A percentile compares a stretch with the other conserved stretches of the same genome.
phyloP scores from a whole-genome alignment of 2,888 invertebrate species.

The Plebejus melissa region DNA sequence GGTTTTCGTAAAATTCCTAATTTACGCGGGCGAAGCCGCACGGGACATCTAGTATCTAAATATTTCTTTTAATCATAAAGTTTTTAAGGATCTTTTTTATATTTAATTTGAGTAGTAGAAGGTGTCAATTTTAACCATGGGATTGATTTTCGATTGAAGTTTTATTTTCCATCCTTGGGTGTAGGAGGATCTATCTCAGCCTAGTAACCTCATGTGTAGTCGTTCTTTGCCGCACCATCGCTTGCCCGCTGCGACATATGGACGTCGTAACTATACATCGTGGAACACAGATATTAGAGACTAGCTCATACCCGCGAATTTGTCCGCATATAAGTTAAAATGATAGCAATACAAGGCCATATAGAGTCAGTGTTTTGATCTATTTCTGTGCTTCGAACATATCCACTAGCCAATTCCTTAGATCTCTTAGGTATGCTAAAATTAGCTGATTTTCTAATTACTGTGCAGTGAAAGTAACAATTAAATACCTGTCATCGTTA shows the following conservation, averaged over 20 bases:
- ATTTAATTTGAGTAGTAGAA: too few relatives aligned
- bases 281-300: neutral
- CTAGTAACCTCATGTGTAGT: conserved; percentile 31
- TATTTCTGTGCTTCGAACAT: too few relatives aligned
- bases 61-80: too few relatives aligned
- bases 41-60: too few relatives aligned
- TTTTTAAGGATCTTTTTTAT: too few relatives aligned
- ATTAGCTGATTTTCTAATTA: neutral
- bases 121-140: too few relatives aligned
- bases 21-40: too few relatives aligned
- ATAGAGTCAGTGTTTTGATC: too few relatives aligned
- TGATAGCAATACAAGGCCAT: too few relatives aligned
- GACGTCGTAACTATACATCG: neutral
- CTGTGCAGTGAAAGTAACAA: neutral
- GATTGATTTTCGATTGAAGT: neutral
- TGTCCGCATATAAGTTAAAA: neutral
- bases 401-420: too few relatives aligned
- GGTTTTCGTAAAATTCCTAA: too few relatives aligned
- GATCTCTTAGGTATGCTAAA: neutral
- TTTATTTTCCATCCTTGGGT: neutral
- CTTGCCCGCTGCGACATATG: conserved; percentile 34
- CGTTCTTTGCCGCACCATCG: conserved; percentile 33
- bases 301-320: neutral
- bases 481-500: neutral
- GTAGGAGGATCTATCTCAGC: conserved; percentile 19